Conservation (phyloP, 2,797 vertebrate species). For the Acipenser ruthenus region DNA sequence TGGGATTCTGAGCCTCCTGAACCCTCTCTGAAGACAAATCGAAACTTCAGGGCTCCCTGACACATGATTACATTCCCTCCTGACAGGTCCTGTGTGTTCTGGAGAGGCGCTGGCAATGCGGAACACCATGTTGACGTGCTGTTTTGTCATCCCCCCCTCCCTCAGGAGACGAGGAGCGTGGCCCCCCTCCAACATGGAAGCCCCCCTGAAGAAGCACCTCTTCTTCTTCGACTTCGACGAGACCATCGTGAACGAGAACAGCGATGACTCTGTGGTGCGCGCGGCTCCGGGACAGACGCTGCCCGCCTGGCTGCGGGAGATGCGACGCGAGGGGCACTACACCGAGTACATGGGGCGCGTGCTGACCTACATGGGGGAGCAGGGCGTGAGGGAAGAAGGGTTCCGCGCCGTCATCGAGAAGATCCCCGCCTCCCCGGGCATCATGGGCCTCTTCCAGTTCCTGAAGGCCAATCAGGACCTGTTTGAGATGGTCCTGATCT, state of each 20-base stretch:
- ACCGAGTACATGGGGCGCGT: constrained; percentile 90
- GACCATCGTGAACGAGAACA: constrained; percentile 90
- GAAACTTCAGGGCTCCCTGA: no score
- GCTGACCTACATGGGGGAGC: constrained; percentile 76
- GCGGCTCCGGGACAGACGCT: constrained; percentile 69
- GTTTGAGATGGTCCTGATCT: constrained; percentile 84
- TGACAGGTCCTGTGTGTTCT: constrained; percentile 12
- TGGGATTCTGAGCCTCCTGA: constrained; percentile 67
- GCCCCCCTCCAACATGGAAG: constrained; percentile 15
- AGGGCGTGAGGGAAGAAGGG: constrained; percentile 70
- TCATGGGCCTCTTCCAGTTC: constrained; percentile 77
- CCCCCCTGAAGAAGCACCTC: constrained; percentile 58
- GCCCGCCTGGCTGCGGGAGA: constrained; percentile 70
- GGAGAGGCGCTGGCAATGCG: constrained; percentile 36
- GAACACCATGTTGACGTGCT: constrained; percentile 63
- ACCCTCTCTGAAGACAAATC: constrained; percentile 10
- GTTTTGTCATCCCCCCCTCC: constrained; percentile 52
- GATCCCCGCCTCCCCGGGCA: constrained; percentile 79
- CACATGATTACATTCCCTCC: not conserved
- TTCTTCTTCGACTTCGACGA: constrained; percentile 92
- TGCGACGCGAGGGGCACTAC: constrained; percentile 72
- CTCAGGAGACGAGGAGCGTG: constrained; percentile 29
- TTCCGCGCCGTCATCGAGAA: constrained; percentile 71
- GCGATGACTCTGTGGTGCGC: constrained; percentile 77
- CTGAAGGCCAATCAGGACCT: constrained; percentile 66